phyloP scores from a whole-genome alignment of 2,113 vertebrate species.

The Brachyhypopomus gauderio region DNA sequence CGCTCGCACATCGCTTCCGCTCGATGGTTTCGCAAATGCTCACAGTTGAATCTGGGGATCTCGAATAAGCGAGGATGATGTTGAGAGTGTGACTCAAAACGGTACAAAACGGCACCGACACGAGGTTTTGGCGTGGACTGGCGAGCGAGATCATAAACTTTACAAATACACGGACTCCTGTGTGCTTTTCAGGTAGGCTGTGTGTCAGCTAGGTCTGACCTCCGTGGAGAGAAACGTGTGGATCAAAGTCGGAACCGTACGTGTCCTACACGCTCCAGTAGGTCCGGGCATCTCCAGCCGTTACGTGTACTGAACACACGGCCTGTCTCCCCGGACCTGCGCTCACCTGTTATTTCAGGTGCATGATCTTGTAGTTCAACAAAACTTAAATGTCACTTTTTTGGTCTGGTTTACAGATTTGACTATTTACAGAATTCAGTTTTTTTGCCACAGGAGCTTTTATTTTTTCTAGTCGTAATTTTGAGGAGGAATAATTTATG shows the following conservation, averaged over 20 bases:
- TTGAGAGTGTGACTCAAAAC: conserved; percentile 7
- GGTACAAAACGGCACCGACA: not conserved
- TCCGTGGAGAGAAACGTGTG: not conserved
- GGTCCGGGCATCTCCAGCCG: not conserved
- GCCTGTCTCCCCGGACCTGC: not conserved
- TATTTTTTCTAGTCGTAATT: too few species aligned
- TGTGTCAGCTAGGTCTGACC: not conserved
- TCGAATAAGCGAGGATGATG: not conserved
- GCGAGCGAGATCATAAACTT: conserved; percentile 9
- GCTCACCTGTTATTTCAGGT: not conserved
- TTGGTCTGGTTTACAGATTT: not conserved
- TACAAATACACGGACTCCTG: not conserved
- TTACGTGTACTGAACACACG: too few species aligned
- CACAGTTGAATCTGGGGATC: not conserved
- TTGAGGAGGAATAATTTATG: too few species aligned
- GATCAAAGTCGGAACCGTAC: not conserved
- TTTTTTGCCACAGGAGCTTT: too few species aligned
- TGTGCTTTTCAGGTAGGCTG: not conserved
- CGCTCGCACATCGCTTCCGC: not conserved
- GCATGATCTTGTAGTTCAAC: not conserved
- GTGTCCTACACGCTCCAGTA: not conserved
- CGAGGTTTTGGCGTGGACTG: not conserved
- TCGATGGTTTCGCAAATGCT: not conserved
- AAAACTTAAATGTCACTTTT: not conserved
- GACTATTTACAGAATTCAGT: not conserved